Percentiles rank a stretch among this genome's conserved stretches.
These are phyloP conservation scores for Brachirus orientalis DNA, from an alignment of 2,113 vertebrate species.

Conservation along the genomic window DNA sequence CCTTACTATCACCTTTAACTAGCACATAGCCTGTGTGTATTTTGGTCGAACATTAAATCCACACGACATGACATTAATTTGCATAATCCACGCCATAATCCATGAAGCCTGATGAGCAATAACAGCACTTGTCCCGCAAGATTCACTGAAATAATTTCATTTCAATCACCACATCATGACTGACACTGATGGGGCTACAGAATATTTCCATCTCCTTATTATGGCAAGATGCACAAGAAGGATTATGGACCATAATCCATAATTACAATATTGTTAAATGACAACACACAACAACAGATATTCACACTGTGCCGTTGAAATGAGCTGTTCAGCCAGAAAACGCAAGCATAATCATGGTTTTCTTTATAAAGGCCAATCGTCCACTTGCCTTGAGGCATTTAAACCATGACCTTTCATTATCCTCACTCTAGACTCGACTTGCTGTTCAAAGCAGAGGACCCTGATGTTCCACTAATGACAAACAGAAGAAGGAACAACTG, in stretches of 20 bases:
- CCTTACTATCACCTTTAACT: neutral
- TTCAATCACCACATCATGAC: neutral
- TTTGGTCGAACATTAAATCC: too few relatives aligned
- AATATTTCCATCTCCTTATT: neutral
- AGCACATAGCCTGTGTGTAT: neutral
- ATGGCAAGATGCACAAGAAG: too few relatives aligned
- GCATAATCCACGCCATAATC: too few relatives aligned
- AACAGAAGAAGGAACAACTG: neutral
- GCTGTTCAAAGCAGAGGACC: constrained; percentile 1
- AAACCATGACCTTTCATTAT: constrained; percentile 1
- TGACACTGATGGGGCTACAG: neutral
- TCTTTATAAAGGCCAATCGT: neutral
- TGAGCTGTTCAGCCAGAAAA: neutral
- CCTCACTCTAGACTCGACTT: neutral
- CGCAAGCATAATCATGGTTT: constrained; percentile 1
- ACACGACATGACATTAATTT: too few relatives aligned
- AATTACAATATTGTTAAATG: neutral
- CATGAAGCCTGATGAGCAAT: constrained; percentile 31
- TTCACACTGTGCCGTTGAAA: neutral
- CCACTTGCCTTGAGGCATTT: neutral
- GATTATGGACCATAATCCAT: neutral
- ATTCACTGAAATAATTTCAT: too few relatives aligned
- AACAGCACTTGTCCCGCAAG: constrained; percentile 17
- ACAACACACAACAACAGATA: neutral
- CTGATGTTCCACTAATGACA: constrained; percentile 7